Percentiles rank a stretch among this genome's conserved stretches.
These are phyloP conservation scores for Morpho deidamia DNA, from an alignment of 2,888 invertebrate genomes.

Conservation along the genomic window DNA sequence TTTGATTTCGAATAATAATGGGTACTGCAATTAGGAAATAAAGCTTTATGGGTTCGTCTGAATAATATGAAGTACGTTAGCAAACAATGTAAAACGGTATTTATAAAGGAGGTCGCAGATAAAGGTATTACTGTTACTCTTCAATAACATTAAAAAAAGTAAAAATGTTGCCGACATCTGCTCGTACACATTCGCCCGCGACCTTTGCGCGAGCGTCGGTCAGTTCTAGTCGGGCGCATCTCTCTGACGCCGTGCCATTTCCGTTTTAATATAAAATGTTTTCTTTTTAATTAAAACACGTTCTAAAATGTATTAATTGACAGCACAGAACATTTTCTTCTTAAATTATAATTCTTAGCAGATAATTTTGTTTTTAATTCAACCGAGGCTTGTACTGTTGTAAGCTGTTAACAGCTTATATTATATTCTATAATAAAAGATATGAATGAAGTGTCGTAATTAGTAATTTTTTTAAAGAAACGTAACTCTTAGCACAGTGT, in stretches of 20 bases:
- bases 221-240: conserved; percentile 33
- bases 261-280: conserved; percentile 21
- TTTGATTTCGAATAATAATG: conserved; percentile 7
- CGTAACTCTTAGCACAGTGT: not conserved
- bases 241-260: conserved; percentile 25
- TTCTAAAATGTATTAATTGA: not conserved
- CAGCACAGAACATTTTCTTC: not conserved
- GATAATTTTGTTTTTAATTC: no score
- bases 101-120: conserved; percentile 22
- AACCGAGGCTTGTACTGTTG: no score
- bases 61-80: conserved; percentile 7
- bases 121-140: conserved; percentile 21
- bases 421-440: no score
- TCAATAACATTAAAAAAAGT: conserved; percentile 15
- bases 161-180: conserved; percentile 43
- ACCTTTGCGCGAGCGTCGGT: conserved; percentile 36
- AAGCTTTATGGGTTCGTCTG: conserved; percentile 8
- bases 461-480: no score
- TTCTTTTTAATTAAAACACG: conserved; percentile 7
- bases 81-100: conserved; percentile 21
- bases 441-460: no score
- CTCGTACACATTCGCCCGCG: conserved; percentile 31
- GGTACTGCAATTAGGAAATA: conserved; percentile 1
- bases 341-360: not conserved
- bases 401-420: no score